phyloP scores from a whole-genome alignment of 2,888 invertebrate species.

The Notodonta dromedarius region DNA sequence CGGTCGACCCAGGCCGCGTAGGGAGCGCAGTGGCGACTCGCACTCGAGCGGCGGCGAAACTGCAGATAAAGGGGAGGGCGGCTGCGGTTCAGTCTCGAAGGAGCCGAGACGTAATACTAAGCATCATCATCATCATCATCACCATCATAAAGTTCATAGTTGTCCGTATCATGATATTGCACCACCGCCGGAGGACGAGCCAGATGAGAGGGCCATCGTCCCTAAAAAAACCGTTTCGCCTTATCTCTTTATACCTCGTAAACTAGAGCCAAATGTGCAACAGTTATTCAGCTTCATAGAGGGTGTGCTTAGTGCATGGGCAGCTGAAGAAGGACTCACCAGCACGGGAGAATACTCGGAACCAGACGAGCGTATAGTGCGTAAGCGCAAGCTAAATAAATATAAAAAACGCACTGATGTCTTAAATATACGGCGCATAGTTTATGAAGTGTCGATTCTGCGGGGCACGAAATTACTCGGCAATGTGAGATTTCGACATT shows the following conservation, averaged over 20 bases:
- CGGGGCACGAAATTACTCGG: slow-evolving; percentile 87
- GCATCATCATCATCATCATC: slow-evolving; percentile 75
- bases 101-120: slow-evolving; percentile 67
- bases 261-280: slow-evolving; percentile 90
- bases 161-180: slow-evolving; percentile 77
- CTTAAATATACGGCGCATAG: slow-evolving; percentile 87
- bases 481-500: slow-evolving; percentile 89
- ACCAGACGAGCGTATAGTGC: slow-evolving; percentile 87
- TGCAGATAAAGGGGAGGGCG: slow-evolving; percentile 68
- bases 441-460: slow-evolving; percentile 88
- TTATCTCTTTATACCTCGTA: slow-evolving; percentile 79
- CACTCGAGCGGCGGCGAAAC: slow-evolving; percentile 80
- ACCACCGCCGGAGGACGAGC: slow-evolving; percentile 67
- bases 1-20: slow-evolving; percentile 66
- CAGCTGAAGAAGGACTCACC: slow-evolving; percentile 88
- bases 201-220: slow-evolving; percentile 62
- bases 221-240: slow-evolving; percentile 80
- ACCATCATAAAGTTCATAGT: slow-evolving; percentile 73
- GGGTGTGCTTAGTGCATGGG: slow-evolving; percentile 91
- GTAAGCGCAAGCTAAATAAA: slow-evolving; percentile 84
- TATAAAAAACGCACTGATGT: slow-evolving; percentile 87
- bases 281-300: slow-evolving; percentile 93
- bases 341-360: slow-evolving; percentile 90
- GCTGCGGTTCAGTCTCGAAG: slow-evolving; percentile 51
- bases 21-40: slow-evolving; percentile 75